phyloP scores from a whole-genome alignment of 2,113 vertebrate genomes.

The Varanus komodoensis region DNA sequence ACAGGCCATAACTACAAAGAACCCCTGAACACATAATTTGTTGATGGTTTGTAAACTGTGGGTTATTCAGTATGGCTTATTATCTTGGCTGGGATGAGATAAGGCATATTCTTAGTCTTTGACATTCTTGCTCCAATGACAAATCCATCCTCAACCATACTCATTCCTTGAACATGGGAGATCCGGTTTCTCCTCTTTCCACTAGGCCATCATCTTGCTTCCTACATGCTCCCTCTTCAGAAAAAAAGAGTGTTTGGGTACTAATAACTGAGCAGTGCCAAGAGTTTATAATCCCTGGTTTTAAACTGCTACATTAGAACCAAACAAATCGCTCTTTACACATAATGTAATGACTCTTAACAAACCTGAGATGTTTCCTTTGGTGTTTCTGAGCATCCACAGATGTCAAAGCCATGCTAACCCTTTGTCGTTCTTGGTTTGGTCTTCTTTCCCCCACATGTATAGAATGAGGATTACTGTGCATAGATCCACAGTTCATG shows the following conservation, averaged over 20 bases:
- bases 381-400: slow-evolving; percentile 67
- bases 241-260: not conserved
- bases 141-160: too few relatives aligned
- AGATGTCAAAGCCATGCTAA: slow-evolving; percentile 64
- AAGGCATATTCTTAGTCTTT: too few relatives aligned
- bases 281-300: not conserved
- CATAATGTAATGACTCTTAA: slow-evolving; percentile 65
- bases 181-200: not conserved
- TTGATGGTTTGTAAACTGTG: too few relatives aligned
- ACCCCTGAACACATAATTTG: too few relatives aligned
- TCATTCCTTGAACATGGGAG: too few relatives aligned
- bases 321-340: slow-evolving; percentile 60
- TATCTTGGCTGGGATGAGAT: too few relatives aligned
- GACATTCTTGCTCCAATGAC: too few relatives aligned
- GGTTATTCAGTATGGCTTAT: too few relatives aligned
- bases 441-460: not conserved
- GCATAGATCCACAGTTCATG: slow-evolving; percentile 61
- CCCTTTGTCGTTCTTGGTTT: slow-evolving; percentile 36
- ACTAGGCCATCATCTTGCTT: not conserved
- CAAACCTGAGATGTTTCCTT: slow-evolving; percentile 4
- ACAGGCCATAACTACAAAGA: too few relatives aligned
- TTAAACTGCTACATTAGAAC: slow-evolving; percentile 37
- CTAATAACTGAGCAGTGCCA: too few relatives aligned
- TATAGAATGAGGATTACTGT: slow-evolving; percentile 26
- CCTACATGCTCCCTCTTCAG: not conserved